Evolutionary conservation across 2,888 invertebrate genomes (phyloP).

Genomic region (Tetragnatha montana): DNA sequence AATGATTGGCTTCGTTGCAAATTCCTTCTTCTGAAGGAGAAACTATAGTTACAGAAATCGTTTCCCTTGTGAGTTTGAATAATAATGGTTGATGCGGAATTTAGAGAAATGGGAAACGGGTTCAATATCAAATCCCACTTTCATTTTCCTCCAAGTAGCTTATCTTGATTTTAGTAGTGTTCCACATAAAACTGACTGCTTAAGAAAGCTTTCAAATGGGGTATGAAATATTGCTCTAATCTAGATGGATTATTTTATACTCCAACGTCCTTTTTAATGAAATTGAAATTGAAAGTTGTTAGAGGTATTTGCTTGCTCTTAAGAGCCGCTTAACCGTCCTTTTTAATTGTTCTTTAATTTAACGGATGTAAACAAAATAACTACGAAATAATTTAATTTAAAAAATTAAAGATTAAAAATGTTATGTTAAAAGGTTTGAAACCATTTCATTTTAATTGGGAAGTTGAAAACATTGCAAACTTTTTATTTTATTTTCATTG

Average conservation of each 20-base stretch:
- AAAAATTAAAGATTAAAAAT: no score
- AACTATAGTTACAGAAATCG: not conserved
- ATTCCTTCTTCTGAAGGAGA: not conserved
- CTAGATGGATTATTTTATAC: not conserved
- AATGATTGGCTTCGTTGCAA: not conserved
- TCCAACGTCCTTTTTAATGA: no score
- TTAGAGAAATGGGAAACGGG: not conserved
- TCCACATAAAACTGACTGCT: not conserved
- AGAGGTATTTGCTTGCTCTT: no score
- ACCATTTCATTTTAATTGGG: no score
- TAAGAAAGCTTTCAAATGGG: not conserved
- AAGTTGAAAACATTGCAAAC: no score
- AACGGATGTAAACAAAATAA: no score
- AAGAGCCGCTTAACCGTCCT: no score
- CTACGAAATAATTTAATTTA: no score
- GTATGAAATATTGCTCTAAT: not conserved
- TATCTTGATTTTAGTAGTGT: not conserved
- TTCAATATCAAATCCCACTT: not conserved
- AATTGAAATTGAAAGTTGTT: no score
- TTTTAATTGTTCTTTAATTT: no score
- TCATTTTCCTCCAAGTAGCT: not conserved
- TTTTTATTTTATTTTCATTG: no score
- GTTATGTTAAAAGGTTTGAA: no score
- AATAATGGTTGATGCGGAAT: not conserved
- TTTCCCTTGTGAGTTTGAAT: not conserved